Percentiles rank a stretch among this genome's conserved stretches.
These are phyloP conservation scores for Meliscaeva auricollis DNA, from an alignment of 2,888 invertebrate genomes.

Conservation along the genomic window DNA sequence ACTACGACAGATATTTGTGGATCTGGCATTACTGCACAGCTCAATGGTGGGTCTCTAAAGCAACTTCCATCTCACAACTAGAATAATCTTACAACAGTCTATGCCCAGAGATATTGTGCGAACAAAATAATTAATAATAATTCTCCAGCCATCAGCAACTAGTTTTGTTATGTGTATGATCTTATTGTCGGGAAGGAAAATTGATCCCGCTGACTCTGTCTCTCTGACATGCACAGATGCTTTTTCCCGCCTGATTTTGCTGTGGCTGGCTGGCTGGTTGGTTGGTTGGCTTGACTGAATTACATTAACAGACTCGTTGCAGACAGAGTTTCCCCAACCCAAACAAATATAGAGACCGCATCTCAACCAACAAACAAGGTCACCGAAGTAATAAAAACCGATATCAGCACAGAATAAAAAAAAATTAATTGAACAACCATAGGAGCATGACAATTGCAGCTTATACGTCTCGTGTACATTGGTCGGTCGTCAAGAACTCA, in stretches of 20 bases:
- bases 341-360: constrained; percentile 17
- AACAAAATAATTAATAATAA: not conserved
- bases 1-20: no score
- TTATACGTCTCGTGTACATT: not conserved
- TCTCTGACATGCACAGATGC: constrained; percentile 44
- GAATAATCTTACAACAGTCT: not conserved
- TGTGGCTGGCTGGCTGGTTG: constrained; percentile 31
- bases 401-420: not conserved
- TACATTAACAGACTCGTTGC: constrained; percentile 47
- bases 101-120: not conserved
- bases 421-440: not conserved
- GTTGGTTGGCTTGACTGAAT: constrained; percentile 49
- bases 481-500: not conserved
- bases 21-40: constrained; percentile 21
- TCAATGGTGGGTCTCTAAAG: no score
- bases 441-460: constrained; percentile 2
- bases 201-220: constrained; percentile 48
- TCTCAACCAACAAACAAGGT: constrained; percentile 49
- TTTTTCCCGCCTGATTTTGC: constrained; percentile 31
- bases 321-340: constrained; percentile 38
- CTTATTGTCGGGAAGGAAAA: constrained; percentile 50
- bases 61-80: not conserved
- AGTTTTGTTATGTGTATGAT: constrained; percentile 16
- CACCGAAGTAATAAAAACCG: constrained; percentile 20
- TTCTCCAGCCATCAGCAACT: constrained; percentile 5